Base-by-base conservation (phyloP, 2,113 vertebrate genomes). In the Sardina pilchardus region DNA sequence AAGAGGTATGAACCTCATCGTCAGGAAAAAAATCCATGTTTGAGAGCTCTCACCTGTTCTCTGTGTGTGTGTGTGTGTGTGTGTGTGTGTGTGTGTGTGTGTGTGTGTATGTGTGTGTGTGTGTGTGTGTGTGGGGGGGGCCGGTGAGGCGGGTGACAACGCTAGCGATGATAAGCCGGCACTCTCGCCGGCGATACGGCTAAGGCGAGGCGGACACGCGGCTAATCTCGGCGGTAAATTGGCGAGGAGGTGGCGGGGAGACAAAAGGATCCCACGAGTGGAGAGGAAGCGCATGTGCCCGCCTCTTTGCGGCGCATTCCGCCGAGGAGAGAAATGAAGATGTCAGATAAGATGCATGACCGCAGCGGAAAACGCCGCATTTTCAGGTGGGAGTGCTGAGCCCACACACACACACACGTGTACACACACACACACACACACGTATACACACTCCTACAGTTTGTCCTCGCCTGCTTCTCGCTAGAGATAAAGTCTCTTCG, bases 321-420 rank as follows among this genome's bases (percentile, higher is more conserved):
- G 80, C 34, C 30, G 30, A 43, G 9, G 50, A 82, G 47, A 10
- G 86, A 88, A 87, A 88, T 85, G 80, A 85, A 83, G 63, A 87
- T 84, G 86, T 88, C 86, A 90, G 50, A 82, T 84, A 84, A 86
- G 85, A 87, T 84, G 39, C 89, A 88, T 84, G 82, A 53, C 82
- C 36, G 53, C 43, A 82, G 78, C 24, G 16, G 45, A 63, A 71
- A 71, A 67, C n/a, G 0, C 0, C 53, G 82, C 84, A 82, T 84
- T 87, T 87, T 43, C 84, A 78, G 81, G 59, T 84, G 42, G 30
- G 36, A 82, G 7, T 3, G 10, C 7, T 21, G 45, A 47, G 21
- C 59, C 59, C 59, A 63, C 59, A 63, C 59, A 63, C 59, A 63
- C 59, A 63, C 56, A 63, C 56, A 63, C 59, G 4, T 24, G 26